phyloP scores from a whole-genome alignment of 2,888 invertebrate genomes.

The Pocota personata region DNA sequence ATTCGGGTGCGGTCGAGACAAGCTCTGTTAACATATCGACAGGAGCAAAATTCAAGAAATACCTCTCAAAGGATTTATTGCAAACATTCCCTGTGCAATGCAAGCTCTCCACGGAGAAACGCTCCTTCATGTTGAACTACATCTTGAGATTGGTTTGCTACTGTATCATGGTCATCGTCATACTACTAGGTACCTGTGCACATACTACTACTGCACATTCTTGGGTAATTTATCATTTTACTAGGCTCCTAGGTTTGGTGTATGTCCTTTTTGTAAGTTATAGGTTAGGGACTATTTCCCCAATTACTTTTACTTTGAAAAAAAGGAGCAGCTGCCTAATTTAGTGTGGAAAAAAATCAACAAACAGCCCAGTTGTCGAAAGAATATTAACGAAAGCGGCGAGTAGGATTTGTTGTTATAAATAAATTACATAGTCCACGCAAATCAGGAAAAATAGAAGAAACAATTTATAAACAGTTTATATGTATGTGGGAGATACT shows the following conservation, averaged over 20 bases:
- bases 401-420: too few species aligned
- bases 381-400: too few species aligned
- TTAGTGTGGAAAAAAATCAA: too few species aligned
- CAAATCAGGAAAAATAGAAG: too few species aligned
- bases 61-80: constrained; percentile 40
- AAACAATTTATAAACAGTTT: too few species aligned
- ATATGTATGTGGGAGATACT: too few species aligned
- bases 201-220: constrained; percentile 10
- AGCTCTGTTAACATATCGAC: constrained; percentile 21
- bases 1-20: constrained; percentile 35
- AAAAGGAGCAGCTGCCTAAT: too few species aligned
- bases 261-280: constrained; percentile 17
- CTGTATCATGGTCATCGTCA: constrained; percentile 28
- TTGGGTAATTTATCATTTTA: constrained; percentile 45
- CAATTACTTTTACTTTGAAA: too few species aligned
- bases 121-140: not conserved
- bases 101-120: not conserved
- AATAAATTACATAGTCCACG: too few species aligned
- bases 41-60: constrained; percentile 35
- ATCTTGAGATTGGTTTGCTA: constrained; percentile 34
- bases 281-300: not conserved
- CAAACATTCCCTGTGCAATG: constrained; percentile 35
- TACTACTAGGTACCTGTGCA: too few species aligned
- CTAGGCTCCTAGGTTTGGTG: not conserved
- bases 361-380: too few species aligned